phyloP scores from a whole-genome alignment of 2,888 invertebrate species.

The Oscheius sp. region DNA sequence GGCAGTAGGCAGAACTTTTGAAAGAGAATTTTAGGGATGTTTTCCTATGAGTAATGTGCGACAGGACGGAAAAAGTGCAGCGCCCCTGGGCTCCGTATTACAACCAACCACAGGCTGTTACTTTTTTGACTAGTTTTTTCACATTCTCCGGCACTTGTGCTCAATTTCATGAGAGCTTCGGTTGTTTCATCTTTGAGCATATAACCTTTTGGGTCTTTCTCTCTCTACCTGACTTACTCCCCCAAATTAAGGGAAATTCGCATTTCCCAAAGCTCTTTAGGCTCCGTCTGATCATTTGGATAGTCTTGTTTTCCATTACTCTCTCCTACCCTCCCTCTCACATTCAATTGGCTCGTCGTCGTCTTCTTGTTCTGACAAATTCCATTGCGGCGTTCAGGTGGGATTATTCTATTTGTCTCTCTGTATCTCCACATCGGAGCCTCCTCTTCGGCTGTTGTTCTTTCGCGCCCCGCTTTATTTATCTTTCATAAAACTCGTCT shows the following conservation, averaged over 20 bases:
- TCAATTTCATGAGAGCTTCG: conserved; percentile 9
- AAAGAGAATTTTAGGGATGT: not conserved
- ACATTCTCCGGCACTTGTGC: not conserved
- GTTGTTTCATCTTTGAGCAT: conserved; percentile 1
- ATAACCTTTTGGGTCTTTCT: not conserved
- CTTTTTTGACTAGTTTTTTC: no score
- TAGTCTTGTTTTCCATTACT: conserved; percentile 8
- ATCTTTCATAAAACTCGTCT: conserved; percentile 35
- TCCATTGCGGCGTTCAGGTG: conserved; percentile 11
- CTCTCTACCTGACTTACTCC: not conserved
- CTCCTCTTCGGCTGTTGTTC: conserved; percentile 28
- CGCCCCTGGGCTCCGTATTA: conserved; percentile 11
- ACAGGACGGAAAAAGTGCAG: conserved; percentile 23
- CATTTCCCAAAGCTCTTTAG: not conserved
- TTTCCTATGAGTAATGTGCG: conserved; percentile 24
- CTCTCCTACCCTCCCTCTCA: not conserved
- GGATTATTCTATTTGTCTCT: conserved; percentile 16
- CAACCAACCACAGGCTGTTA: conserved; percentile 1
- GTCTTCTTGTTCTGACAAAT: conserved; percentile 8
- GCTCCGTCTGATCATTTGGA: not conserved
- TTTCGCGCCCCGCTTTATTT: conserved; percentile 31
- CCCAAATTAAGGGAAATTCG: not conserved
- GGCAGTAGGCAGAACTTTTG: not conserved
- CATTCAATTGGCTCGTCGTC: not conserved
- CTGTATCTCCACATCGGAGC: not conserved